These are phyloP conservation scores for Tadarida brasiliensis DNA, from an alignment of 2,797 vertebrate species.

Conservation along the genomic window DNA sequence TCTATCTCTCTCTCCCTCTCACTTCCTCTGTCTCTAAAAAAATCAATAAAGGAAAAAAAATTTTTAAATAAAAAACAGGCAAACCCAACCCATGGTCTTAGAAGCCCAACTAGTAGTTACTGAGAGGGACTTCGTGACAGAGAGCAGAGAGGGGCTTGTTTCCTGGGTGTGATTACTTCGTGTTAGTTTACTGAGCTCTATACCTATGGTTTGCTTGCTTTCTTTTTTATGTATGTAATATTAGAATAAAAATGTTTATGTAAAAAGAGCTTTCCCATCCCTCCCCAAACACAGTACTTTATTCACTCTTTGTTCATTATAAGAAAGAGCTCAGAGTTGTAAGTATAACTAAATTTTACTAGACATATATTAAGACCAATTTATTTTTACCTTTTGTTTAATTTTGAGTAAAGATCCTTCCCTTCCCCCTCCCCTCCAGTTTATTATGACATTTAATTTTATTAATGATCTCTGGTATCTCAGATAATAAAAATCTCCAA, in stretches of 20 bases:
- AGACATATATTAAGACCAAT: neutral
- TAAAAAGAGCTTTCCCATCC: neutral
- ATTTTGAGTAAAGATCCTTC: neutral
- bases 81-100: neutral
- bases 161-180: constrained; percentile 5
- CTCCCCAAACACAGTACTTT: neutral
- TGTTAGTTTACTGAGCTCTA: neutral
- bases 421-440: neutral
- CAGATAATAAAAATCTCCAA: neutral
- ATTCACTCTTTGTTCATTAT: neutral
- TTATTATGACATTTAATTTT: constrained; percentile 31
- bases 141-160: neutral
- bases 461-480: neutral
- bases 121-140: neutral
- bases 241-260: neutral
- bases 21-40: no score
- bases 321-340: neutral
- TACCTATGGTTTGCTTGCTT: neutral
- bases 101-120: neutral
- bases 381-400: neutral
- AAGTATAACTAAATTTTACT: constrained; percentile 6
- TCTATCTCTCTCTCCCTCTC: no score
- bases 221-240: neutral
- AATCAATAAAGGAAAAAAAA: no score
- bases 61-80: neutral